phyloP scores from a whole-genome alignment of 2,888 invertebrate genomes.

The Gibbula magus region DNA sequence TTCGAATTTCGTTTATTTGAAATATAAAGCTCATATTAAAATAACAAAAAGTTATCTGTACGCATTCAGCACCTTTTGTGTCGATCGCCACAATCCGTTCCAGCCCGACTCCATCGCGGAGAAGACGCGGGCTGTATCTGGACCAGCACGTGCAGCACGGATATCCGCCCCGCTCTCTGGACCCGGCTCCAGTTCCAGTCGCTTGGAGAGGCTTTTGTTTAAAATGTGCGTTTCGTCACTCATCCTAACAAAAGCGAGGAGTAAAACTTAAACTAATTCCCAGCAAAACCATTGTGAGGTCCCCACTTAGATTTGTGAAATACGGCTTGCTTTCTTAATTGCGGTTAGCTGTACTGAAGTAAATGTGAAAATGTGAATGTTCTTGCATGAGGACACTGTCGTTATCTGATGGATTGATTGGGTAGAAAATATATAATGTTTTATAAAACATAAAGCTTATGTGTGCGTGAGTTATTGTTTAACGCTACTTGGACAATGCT shows the following conservation, averaged over 20 bases:
- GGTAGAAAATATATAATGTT: no score
- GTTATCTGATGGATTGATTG: no score
- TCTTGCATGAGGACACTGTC: no score
- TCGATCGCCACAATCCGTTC: background rate
- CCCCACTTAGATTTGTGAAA: background rate
- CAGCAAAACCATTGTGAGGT: background rate
- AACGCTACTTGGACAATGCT: no score
- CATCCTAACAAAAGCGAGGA: background rate
- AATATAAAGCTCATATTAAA: no score
- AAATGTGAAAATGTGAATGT: no score
- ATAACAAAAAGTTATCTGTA: no score
- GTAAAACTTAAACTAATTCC: constrained; percentile 3
- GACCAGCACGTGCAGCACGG: background rate
- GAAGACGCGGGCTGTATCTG: background rate
- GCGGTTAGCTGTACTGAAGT: no score
- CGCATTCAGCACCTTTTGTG: no score
- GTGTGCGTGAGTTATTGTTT: no score
- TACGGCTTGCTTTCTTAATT: background rate
- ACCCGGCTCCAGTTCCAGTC: background rate
- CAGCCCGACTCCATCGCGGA: background rate
- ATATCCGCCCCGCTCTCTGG: background rate
- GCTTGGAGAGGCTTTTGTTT: constrained; percentile 1
- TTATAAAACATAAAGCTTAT: no score
- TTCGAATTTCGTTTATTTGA: no score
- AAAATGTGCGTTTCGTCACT: background rate